These are phyloP conservation scores for Esox lucius DNA, from an alignment of 2,797 vertebrate genomes.

Conservation along the genomic window DNA sequence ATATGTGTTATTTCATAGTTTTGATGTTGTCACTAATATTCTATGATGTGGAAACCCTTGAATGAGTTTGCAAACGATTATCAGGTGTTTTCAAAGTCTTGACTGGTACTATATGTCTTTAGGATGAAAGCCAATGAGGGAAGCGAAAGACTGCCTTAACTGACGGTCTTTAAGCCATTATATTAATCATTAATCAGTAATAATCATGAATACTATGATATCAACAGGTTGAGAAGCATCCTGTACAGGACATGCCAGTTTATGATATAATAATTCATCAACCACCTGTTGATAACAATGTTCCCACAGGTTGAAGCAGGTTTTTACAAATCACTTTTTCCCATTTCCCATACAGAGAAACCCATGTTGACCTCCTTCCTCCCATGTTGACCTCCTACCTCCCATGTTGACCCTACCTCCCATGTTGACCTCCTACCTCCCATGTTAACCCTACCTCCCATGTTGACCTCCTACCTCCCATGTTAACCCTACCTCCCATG, in stretches of 20 bases:
- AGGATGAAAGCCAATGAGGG: conserved; percentile 50
- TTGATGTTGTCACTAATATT: no score
- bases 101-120: conserved; percentile 3
- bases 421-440: no score
- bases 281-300: not conserved
- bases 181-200: conserved; percentile 71
- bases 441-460: no score
- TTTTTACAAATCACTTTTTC: not conserved
- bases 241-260: conserved; percentile 9
- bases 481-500: no score
- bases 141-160: conserved; percentile 61
- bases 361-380: not conserved
- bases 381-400: not conserved
- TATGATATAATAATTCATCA: not conserved
- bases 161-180: conserved; percentile 77
- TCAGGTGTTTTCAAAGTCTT: no score
- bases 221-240: not conserved
- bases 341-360: not conserved
- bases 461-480: no score
- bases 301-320: not conserved
- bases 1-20: no score
- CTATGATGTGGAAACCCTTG: no score
- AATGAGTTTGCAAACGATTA: no score
- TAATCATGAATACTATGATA: not conserved
- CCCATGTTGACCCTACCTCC: no score